Evolutionary conservation across 2,113 vertebrate species (phyloP).

Genomic region (Nycticryphes semicollaris): DNA sequence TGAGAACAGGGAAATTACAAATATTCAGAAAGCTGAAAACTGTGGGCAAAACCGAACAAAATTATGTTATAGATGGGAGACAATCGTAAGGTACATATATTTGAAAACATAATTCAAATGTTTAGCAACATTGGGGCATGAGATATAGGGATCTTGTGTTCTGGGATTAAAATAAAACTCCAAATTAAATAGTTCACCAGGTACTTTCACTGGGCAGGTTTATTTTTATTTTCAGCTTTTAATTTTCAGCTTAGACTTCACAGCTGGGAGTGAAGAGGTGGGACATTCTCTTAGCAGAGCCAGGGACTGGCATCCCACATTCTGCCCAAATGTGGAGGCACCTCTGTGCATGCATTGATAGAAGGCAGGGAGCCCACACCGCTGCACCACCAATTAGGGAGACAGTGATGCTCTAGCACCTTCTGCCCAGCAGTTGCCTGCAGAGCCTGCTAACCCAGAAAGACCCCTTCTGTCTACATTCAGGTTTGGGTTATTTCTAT

Average conservation of each 20-base stretch:
- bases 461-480: not conserved
- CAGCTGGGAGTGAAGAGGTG: not conserved
- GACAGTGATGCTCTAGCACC: not conserved
- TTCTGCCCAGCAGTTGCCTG: not conserved
- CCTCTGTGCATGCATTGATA: accelerated
- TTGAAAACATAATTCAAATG: not conserved
- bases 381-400: not conserved
- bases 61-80: not conserved
- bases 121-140: not conserved
- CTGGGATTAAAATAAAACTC: not conserved
- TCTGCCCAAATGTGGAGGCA: not conserved
- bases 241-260: not conserved
- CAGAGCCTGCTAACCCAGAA: not conserved
- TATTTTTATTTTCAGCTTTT: not conserved
- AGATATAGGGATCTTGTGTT: not conserved
- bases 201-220: not conserved
- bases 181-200: not conserved
- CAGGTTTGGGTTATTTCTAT: not conserved
- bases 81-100: not conserved
- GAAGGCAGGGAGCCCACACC: accelerated
- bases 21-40: not conserved
- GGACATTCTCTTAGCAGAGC: not conserved
- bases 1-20: not conserved
- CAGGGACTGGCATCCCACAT: not conserved
- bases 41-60: not conserved